Conservation (phyloP, 2,797 vertebrate genomes). For the Eulemur albifrons region DNA sequence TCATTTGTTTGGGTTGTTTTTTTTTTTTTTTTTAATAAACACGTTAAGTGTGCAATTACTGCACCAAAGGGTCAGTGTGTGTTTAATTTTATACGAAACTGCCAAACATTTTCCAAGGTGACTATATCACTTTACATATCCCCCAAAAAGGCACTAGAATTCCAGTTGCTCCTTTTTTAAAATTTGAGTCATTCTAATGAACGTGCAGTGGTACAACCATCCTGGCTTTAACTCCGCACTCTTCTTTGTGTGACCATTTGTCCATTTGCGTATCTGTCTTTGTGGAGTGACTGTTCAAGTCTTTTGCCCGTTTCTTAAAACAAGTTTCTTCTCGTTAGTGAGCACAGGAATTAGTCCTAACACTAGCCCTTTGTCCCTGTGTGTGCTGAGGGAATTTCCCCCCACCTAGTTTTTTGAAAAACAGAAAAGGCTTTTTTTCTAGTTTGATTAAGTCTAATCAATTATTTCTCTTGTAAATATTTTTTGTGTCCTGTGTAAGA, state of each 20-base stretch:
- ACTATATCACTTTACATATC: fast-evolving
- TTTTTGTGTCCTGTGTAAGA: background rate
- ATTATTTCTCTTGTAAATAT: background rate
- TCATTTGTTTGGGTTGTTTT: no score
- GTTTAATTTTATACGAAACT: background rate
- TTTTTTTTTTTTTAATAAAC: background rate
- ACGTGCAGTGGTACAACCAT: fast-evolving
- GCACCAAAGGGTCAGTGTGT: background rate
- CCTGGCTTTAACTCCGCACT: fast-evolving
- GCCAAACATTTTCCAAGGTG: background rate
- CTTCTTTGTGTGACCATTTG: fast-evolving
- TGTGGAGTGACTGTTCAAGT: no score
- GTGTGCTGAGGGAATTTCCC: background rate
- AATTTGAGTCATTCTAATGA: fast-evolving
- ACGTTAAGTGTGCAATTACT: background rate
- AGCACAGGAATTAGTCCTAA: background rate
- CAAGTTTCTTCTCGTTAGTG: background rate
- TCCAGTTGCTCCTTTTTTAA: no score
- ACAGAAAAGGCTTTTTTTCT: background rate
- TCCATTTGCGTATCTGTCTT: background rate
- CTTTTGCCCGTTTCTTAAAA: background rate
- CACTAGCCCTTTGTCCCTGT: background rate
- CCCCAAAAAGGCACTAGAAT: background rate
- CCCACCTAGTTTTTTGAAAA: background rate
- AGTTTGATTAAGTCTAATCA: background rate